Evolutionary conservation across 2,113 vertebrate species (phyloP).

Genomic region (Crotalus helleri): DNA sequence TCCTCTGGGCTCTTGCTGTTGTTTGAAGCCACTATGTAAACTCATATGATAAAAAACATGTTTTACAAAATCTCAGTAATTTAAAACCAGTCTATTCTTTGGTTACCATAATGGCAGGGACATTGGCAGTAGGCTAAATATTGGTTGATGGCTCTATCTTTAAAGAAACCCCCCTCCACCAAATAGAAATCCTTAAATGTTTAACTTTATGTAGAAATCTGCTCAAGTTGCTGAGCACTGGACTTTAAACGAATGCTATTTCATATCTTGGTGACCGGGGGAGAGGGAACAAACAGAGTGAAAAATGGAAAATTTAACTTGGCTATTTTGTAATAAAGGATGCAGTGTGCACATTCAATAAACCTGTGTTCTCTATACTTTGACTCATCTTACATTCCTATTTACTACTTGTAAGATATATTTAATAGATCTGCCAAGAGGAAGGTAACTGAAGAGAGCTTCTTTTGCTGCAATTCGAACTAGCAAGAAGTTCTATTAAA

Average conservation of each 20-base stretch:
- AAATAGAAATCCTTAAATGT: constrained; percentile 1
- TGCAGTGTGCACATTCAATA: background rate
- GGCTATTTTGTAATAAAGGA: background rate
- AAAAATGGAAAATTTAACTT: constrained; percentile 2
- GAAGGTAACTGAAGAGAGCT: constrained; percentile 32
- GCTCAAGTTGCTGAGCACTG: background rate
- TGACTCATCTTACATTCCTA: background rate
- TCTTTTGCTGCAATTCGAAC: constrained; percentile 62
- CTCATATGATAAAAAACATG: constrained; percentile 53
- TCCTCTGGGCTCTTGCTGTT: background rate
- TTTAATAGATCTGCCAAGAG: constrained; percentile 22
- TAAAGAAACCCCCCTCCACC: background rate
- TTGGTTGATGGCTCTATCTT: background rate
- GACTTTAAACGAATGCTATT: constrained; percentile 15
- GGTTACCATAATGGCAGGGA: constrained; percentile 20
- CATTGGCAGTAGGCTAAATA: constrained; percentile 21
- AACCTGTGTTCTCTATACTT: background rate
- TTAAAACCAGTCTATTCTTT: constrained; percentile 1
- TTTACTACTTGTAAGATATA: constrained; percentile 39
- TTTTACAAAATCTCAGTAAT: constrained; percentile 29
- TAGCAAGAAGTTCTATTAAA: constrained; percentile 73
- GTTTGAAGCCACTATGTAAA: background rate
- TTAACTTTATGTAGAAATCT: constrained; percentile 13
- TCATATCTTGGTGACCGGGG: background rate
- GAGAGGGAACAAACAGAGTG: background rate